These are phyloP conservation scores for Caenorhabditis drosophilae DNA, from an alignment of 2,888 invertebrate species.

Conservation along the genomic window DNA sequence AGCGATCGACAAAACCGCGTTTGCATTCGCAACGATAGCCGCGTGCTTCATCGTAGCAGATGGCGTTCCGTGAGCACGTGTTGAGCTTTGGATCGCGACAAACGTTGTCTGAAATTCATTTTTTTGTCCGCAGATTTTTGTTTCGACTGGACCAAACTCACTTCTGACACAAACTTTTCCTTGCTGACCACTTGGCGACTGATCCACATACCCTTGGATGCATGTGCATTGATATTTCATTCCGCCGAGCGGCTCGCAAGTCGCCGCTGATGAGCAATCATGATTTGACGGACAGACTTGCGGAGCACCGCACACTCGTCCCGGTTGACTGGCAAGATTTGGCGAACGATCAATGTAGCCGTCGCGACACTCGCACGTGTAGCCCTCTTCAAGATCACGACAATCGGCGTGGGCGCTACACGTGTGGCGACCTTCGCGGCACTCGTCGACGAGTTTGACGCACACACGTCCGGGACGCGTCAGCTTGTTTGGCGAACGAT, in stretches of 20 bases:
- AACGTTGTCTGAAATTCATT: constrained; percentile 58
- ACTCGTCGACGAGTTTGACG: constrained; percentile 63
- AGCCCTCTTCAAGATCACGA: constrained; percentile 68
- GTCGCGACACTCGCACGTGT: constrained; percentile 68
- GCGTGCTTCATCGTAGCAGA: constrained; percentile 63
- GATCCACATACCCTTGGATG: constrained; percentile 67
- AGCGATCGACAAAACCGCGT: constrained; percentile 63
- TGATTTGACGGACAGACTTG: constrained; percentile 68
- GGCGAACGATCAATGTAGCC: constrained; percentile 68
- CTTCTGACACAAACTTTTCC: constrained; percentile 66
- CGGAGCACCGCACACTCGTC: constrained; percentile 65
- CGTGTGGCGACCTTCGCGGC: constrained; percentile 59
- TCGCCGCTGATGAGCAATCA: constrained; percentile 67
- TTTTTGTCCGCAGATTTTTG: background rate
- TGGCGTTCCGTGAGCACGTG: constrained; percentile 67
- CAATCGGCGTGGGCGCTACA: constrained; percentile 68
- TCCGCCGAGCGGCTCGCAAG: constrained; percentile 68
- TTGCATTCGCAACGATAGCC: constrained; percentile 68
- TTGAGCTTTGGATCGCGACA: constrained; percentile 68
- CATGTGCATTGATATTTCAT: constrained; percentile 67
- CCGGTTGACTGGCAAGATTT: constrained; percentile 65
- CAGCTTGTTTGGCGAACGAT: constrained; percentile 66
- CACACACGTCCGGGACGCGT: constrained; percentile 66
- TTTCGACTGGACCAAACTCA: constrained; percentile 25
- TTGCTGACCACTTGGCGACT: constrained; percentile 56